A percentile compares a stretch with the other conserved stretches of the same genome.
Conservation (phyloP, 2,113 vertebrate genomes). For the Xyrauchen texanus region DNA sequence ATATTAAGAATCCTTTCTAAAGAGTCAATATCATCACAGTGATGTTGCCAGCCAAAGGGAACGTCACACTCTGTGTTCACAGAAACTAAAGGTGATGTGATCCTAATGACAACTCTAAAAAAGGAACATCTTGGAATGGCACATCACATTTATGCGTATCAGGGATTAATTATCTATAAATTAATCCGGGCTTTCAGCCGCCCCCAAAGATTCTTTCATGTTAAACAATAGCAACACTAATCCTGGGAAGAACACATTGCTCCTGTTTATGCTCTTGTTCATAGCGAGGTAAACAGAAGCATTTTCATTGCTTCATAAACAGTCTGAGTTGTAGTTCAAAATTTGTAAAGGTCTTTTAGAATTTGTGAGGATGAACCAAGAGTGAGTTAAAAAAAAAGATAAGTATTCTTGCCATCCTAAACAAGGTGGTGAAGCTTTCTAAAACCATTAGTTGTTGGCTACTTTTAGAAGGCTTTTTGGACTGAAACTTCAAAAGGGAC, state of each 20-base stretch:
- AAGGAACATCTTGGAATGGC: slow-evolving; percentile 24
- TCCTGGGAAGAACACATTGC: background rate
- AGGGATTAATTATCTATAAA: slow-evolving; percentile 44
- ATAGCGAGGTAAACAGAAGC: background rate
- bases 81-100: background rate
- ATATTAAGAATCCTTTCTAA: background rate
- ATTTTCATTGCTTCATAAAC: background rate
- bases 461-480: slow-evolving; percentile 24
- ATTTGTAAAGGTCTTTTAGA: too few relatives aligned
- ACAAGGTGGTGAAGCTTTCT: background rate
- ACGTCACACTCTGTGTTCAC: background rate
- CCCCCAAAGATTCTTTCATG: background rate
- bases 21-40: too few relatives aligned
- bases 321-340: background rate
- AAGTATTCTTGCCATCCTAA: background rate
- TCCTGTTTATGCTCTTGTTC: background rate
- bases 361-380: too few relatives aligned
- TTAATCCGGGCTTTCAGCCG: slow-evolving; percentile 19
- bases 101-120: slow-evolving; percentile 27
- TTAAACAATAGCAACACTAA: background rate
- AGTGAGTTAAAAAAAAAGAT: too few relatives aligned
- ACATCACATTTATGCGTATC: slow-evolving; percentile 19
- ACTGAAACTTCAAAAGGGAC: slow-evolving; percentile 29
- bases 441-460: background rate
- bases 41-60: too few relatives aligned